These are phyloP conservation scores for Plagiodera versicolora DNA, from an alignment of 2,888 invertebrate species.

Conservation along the genomic window DNA sequence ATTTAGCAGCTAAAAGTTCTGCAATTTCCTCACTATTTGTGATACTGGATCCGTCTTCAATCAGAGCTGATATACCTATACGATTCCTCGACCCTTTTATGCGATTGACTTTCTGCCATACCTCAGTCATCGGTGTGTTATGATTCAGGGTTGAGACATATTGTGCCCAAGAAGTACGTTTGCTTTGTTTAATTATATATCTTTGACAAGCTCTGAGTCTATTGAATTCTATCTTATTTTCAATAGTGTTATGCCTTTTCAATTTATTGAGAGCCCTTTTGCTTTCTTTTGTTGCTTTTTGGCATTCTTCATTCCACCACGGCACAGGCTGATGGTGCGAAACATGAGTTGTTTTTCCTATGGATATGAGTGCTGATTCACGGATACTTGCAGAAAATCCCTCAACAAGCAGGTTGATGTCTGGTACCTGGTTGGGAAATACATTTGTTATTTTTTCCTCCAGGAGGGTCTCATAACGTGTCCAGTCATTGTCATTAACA, in stretches of 20 bases:
- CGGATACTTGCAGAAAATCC: neutral
- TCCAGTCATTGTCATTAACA: constrained; percentile 2
- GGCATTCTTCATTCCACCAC: neutral
- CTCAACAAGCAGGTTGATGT: neutral
- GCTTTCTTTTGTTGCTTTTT: neutral
- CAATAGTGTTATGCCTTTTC: neutral
- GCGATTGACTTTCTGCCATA: neutral
- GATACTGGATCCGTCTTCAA: neutral
- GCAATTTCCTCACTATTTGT: neutral
- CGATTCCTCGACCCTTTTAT: neutral
- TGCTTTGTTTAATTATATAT: neutral
- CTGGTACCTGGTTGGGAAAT: neutral
- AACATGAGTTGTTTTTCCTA: neutral
- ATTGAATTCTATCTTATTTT: neutral
- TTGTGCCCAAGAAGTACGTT: neutral
- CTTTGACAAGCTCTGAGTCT: neutral
- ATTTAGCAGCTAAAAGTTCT: neutral
- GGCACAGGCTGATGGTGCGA: neutral
- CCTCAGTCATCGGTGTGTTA: neutral
- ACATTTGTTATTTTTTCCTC: neutral
- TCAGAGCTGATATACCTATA: neutral
- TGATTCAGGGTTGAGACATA: neutral
- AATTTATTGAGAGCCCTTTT: neutral
- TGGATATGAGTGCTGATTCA: neutral
- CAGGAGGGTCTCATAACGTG: neutral